These are phyloP conservation scores for Melanostoma scalare DNA, from an alignment of 2,888 invertebrate species.

Conservation along the genomic window DNA sequence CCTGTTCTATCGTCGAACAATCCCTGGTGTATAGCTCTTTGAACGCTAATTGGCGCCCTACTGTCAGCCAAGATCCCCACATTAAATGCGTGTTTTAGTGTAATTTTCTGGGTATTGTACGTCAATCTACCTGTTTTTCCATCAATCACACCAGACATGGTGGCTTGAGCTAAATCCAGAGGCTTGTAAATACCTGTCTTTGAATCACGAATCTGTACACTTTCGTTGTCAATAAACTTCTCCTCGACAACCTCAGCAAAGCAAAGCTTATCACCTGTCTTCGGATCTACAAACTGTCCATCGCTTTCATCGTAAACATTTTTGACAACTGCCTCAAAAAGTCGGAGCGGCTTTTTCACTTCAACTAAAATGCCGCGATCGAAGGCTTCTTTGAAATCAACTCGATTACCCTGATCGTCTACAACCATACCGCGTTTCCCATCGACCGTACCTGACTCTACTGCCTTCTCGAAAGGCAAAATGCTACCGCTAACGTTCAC, in stretches of 20 bases:
- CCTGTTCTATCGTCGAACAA: conserved; percentile 91
- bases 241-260: conserved; percentile 91
- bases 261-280: conserved; percentile 89
- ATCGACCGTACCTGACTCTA: conserved; percentile 90
- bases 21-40: conserved; percentile 93
- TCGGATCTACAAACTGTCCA: conserved; percentile 92
- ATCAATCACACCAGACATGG: conserved; percentile 89
- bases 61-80: conserved; percentile 91
- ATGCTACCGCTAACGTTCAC: conserved; percentile 91
- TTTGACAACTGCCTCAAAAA: conserved; percentile 91
- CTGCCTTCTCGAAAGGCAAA: conserved; percentile 92
- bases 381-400: conserved; percentile 93
- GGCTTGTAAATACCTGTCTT: conserved; percentile 89
- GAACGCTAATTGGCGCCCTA: conserved; percentile 91
- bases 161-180: conserved; percentile 90
- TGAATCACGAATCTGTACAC: conserved; percentile 91
- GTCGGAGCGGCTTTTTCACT: conserved; percentile 90
- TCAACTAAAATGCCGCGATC: conserved; percentile 92
- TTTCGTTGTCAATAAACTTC: conserved; percentile 91
- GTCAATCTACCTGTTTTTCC: conserved; percentile 86
- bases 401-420: conserved; percentile 84
- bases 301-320: conserved; percentile 90
- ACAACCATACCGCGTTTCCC: conserved; percentile 88
- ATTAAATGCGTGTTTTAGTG: conserved; percentile 90
- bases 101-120: conserved; percentile 86